phyloP scores from a whole-genome alignment of 2,113 vertebrate genomes.

The Lepus europaeus region DNA sequence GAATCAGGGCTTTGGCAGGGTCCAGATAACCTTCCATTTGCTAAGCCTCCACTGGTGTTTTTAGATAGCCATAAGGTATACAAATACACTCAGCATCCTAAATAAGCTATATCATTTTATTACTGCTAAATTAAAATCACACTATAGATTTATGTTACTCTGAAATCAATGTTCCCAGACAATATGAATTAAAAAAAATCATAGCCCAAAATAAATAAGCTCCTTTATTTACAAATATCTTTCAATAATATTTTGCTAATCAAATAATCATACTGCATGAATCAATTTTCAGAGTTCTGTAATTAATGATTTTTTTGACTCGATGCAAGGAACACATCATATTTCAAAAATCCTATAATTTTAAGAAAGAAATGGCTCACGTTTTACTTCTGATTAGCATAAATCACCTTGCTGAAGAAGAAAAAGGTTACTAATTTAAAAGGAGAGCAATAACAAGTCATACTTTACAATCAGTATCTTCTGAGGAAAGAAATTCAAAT shows the following conservation, averaged over 20 bases:
- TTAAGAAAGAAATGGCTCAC: slow-evolving; percentile 37
- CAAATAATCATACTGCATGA: slow-evolving; percentile 39
- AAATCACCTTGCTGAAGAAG: not conserved
- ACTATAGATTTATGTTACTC: not conserved
- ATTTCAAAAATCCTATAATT: slow-evolving; percentile 38
- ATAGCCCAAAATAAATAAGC: slow-evolving; percentile 20
- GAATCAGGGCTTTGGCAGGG: not conserved
- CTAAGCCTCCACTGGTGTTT: not conserved
- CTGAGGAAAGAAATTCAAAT: slow-evolving; percentile 29
- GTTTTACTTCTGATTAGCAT: not conserved
- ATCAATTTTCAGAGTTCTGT: slow-evolving; percentile 25
- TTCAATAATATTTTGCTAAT: slow-evolving; percentile 53
- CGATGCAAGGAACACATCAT: slow-evolving; percentile 8
- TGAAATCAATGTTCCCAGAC: slow-evolving; percentile 33
- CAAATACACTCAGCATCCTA: not conserved
- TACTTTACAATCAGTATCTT: not conserved
- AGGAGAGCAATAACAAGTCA: slow-evolving; percentile 40
- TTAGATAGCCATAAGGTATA: not conserved
- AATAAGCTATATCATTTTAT: not conserved
- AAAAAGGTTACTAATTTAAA: slow-evolving; percentile 23
- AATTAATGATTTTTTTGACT: not conserved
- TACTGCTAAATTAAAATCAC: not conserved
- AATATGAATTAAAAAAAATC: slow-evolving; percentile 32
- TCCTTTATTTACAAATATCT: slow-evolving; percentile 29
- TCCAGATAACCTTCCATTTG: not conserved